Conservation (phyloP, 2,888 invertebrate species). For the Andrena flavipes region DNA sequence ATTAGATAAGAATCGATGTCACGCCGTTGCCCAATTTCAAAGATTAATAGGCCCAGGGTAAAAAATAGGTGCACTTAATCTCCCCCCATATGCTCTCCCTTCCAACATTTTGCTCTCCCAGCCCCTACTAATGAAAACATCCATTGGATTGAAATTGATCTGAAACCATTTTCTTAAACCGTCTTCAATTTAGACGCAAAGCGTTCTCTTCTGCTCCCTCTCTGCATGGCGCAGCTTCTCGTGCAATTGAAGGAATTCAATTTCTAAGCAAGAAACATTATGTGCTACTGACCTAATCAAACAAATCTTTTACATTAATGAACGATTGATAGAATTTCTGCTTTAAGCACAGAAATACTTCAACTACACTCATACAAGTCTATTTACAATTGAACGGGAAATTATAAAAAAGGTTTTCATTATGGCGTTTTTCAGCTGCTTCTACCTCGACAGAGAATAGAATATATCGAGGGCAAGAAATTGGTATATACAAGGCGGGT, state of each 20-base stretch:
- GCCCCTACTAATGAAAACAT: constrained; percentile 40
- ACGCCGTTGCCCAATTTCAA: background rate
- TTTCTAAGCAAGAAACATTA: background rate
- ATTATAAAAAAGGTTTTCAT: background rate
- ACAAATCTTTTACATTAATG: background rate
- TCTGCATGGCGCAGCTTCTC: background rate
- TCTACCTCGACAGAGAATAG: background rate
- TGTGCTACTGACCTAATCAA: background rate
- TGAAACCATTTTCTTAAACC: constrained; percentile 20
- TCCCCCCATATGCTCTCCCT: background rate
- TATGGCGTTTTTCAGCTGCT: background rate
- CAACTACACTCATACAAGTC: background rate
- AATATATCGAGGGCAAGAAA: constrained; percentile 7
- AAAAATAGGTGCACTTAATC: constrained; percentile 30
- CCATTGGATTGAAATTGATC: constrained; percentile 33
- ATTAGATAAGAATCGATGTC: constrained; percentile 13
- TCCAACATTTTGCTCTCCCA: background rate
- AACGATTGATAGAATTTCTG: background rate
- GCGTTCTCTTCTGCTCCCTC: background rate
- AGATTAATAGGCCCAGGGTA: constrained; percentile 27
- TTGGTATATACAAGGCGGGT: background rate
- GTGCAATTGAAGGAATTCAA: constrained; percentile 19
- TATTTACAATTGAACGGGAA: background rate
- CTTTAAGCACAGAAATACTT: no score
- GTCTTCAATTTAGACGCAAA: constrained; percentile 31